Base-by-base conservation (phyloP, 1,140 invertebrate species). In the Saxidomus purpurata region DNA sequence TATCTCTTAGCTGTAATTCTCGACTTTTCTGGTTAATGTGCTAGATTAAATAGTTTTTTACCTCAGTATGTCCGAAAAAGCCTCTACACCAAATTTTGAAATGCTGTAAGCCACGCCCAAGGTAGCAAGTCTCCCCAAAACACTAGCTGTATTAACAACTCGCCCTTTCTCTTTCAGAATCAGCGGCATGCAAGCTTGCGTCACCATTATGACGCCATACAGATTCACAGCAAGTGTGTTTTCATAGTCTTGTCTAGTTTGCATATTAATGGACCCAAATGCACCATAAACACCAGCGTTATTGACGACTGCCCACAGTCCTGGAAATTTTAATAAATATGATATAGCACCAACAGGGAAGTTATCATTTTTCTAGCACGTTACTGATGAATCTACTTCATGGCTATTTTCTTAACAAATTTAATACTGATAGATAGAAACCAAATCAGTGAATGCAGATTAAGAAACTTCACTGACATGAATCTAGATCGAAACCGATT, bases 271-370 rank as follows among this genome's bases (percentile, higher is more conserved):
- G 13, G 22, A 28, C 0, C 90, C 89, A n/a, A 86, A 9, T 25
- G 69, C 2, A 0, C 93, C 93, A 13, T 77, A 43, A 6, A 93
- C 76, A 19, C 92, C 92, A 0, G 93, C 93, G 76, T 92, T 92
- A 84, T 93, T 93, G 11, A 93, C 90, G 11, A 93, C 38, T 13
- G 87, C 92, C 93, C 93, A 93, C 34, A 93, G 40, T n/a, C 92
- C 92, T 93, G 43, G 4, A 43, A 4, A n/a, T 13, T 11, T 9
- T 25, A 67, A 67, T 9, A 67, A 25, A 67, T 25, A 13, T 25
- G 31, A 11, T n/a, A 11, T 25, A n/a, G 8, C n/a, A 67, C 63
- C 25, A 25, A 25, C 63, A 67, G n/a, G 9, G 63, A 13, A n/a
- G 31, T 34, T 34, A 67, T 34, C 8, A 67, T 13, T 13, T 13